Percentiles rank a stretch among this genome's conserved stretches.
phyloP scores from a whole-genome alignment of 2,113 vertebrate genomes.

The Laterallus jamaicensis region DNA sequence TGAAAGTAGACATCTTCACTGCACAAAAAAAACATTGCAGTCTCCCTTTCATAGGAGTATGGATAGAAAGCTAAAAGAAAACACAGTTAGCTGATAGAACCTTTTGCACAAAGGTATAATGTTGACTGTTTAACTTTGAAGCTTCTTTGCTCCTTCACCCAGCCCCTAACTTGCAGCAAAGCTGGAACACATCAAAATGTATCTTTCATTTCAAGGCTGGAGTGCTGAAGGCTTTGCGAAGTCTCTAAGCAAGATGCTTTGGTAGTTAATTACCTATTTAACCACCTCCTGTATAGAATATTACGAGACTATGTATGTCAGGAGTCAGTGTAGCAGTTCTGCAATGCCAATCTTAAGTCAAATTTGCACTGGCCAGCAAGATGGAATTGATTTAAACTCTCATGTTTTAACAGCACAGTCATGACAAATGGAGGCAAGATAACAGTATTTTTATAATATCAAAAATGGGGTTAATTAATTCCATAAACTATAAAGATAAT shows the following conservation, averaged over 20 bases:
- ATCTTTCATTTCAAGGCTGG: not conserved
- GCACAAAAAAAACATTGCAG: not conserved
- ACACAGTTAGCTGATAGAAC: not conserved
- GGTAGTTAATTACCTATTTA: not conserved
- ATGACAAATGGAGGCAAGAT: not conserved
- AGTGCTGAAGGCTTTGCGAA: not conserved
- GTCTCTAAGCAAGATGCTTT: not conserved
- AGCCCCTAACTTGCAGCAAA: not conserved
- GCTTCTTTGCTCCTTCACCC: too few species aligned
- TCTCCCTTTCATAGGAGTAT: not conserved
- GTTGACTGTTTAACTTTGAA: not conserved
- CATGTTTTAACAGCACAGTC: not conserved
- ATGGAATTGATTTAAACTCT: not conserved
- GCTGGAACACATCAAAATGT: not conserved
- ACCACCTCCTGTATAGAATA: not conserved
- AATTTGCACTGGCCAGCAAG: not conserved
- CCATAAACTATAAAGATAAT: too few species aligned
- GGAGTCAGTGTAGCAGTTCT: not conserved
- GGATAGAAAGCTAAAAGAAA: not conserved
- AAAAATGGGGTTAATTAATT: not conserved
- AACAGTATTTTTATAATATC: not conserved
- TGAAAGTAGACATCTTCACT: not conserved
- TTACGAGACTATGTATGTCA: not conserved
- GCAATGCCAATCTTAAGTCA: not conserved
- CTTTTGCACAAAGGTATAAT: not conserved